Conservation (phyloP, 2,888 invertebrate genomes). For the Nipponacmea schrenckii region DNA sequence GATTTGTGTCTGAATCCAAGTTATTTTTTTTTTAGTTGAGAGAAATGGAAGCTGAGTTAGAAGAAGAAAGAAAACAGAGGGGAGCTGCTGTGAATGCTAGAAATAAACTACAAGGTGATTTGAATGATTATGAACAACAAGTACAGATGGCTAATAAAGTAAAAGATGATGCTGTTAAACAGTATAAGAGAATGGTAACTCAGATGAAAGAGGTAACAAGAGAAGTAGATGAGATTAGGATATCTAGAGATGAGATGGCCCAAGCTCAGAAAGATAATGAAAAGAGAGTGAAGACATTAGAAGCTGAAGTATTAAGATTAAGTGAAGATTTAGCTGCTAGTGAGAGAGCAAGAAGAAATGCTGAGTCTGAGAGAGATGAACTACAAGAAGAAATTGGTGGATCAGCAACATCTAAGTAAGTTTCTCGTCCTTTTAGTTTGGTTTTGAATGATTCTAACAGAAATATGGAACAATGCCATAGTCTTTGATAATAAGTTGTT, state of each 20-base stretch:
- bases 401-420: slow-evolving; percentile 63
- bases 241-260: slow-evolving; percentile 81
- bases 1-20: too few species aligned
- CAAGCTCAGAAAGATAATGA: slow-evolving; percentile 60
- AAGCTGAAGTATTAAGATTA: slow-evolving; percentile 89
- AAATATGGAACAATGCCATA: background rate
- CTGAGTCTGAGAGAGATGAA: slow-evolving; percentile 96
- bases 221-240: slow-evolving; percentile 90
- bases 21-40: slow-evolving; percentile 72
- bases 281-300: slow-evolving; percentile 76
- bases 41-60: slow-evolving; percentile 92
- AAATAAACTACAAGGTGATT: slow-evolving; percentile 94
- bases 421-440: slow-evolving; percentile 17
- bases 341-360: slow-evolving; percentile 86
- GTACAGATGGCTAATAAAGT: slow-evolving; percentile 93
- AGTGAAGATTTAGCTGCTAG: slow-evolving; percentile 89
- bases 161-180: slow-evolving; percentile 96
- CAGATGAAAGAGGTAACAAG: slow-evolving; percentile 79
- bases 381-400: slow-evolving; percentile 89
- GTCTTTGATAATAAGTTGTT: background rate
- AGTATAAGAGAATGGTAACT: slow-evolving; percentile 83
- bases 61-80: slow-evolving; percentile 95
- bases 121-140: slow-evolving; percentile 90
- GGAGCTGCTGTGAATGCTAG: slow-evolving; percentile 85
- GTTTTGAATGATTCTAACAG: too few species aligned